phyloP scores from a whole-genome alignment of 2,113 vertebrate genomes.

The Pterocles orientalis region DNA sequence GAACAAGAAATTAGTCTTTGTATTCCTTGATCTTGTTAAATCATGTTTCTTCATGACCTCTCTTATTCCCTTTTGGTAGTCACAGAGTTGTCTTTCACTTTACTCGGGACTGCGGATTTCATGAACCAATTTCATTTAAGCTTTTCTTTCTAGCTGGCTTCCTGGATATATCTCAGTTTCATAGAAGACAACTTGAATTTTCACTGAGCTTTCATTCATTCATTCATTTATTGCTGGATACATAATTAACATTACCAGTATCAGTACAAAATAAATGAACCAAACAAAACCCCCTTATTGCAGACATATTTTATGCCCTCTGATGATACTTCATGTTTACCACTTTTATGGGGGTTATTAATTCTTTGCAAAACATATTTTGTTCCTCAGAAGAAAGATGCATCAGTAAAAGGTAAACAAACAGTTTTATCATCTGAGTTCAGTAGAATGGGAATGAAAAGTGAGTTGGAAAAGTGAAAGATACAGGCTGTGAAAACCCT shows the following conservation, averaged over 20 bases:
- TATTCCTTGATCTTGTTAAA: not conserved
- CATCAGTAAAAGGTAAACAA: not conserved
- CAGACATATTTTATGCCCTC: not conserved
- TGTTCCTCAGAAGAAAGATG: not conserved
- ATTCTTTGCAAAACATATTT: not conserved
- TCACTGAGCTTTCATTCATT: not conserved
- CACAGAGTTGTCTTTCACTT: not conserved
- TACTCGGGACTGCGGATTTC: not conserved
- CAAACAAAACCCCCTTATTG: accelerated
- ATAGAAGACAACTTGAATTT: not conserved
- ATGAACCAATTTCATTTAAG: not conserved
- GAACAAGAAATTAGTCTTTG: not conserved
- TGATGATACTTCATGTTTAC: not conserved
- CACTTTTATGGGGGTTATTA: not conserved
- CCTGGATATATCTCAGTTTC: not conserved
- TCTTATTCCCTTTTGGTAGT: not conserved
- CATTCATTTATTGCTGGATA: not conserved
- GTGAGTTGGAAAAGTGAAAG: not conserved
- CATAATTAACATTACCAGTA: not conserved
- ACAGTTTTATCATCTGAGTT: not conserved
- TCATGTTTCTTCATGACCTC: not conserved
- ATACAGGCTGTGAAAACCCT: not conserved
- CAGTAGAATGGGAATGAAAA: not conserved
- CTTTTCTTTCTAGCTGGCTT: not conserved
- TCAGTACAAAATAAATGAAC: not conserved